phyloP scores from a whole-genome alignment of 2,888 invertebrate species.

The Hyles lineata region DNA sequence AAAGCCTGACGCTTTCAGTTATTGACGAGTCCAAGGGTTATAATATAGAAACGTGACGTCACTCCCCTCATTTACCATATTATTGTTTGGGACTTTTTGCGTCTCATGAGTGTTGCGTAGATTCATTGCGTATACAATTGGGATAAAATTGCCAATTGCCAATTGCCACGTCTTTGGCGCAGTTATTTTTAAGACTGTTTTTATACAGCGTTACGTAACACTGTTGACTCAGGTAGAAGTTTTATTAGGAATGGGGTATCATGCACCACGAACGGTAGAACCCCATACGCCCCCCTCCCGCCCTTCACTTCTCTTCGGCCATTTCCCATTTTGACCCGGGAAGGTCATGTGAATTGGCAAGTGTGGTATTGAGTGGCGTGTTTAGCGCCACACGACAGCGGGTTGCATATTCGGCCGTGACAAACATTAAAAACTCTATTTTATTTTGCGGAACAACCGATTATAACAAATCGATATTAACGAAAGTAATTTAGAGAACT shows the following conservation, averaged over 20 bases:
- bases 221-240: too few relatives aligned
- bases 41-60: background rate
- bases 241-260: background rate
- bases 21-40: too few relatives aligned
- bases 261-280: background rate
- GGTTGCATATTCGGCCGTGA: background rate
- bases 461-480: background rate
- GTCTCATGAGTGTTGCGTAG: conserved; percentile 2
- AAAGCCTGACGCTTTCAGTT: background rate
- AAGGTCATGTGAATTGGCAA: background rate
- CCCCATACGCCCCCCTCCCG: background rate
- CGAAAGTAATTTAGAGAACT: background rate
- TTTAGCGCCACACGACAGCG: background rate
- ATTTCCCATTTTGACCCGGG: background rate
- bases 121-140: background rate
- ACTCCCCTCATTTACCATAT: background rate
- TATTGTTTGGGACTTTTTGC: background rate
- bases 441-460: background rate
- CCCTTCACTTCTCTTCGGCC: background rate
- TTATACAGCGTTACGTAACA: too few relatives aligned
- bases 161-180: background rate
- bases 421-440: background rate
- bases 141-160: background rate
- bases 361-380: background rate
- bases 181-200: background rate